Percentiles rank a stretch among this genome's conserved stretches.
These are phyloP conservation scores for Gambelia wislizenii DNA, from an alignment of 2,797 vertebrate genomes.

Conservation along the genomic window DNA sequence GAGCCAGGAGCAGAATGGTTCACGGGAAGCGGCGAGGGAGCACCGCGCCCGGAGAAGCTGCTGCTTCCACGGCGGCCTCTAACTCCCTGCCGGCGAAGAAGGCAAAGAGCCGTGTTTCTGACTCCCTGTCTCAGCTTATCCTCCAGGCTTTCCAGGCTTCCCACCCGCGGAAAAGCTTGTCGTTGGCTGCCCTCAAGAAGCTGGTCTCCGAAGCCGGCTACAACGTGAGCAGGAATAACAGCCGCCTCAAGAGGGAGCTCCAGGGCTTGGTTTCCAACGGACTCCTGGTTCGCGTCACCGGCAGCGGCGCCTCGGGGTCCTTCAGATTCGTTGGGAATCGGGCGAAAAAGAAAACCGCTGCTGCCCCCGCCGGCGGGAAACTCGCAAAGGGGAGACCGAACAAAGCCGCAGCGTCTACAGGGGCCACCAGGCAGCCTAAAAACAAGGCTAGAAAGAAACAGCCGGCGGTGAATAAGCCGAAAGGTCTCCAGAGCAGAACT, in stretches of 20 bases:
- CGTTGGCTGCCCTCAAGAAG: conserved; percentile 19
- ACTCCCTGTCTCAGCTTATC: neutral
- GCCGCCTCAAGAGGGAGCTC: conserved; percentile 22
- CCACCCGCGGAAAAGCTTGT: neutral
- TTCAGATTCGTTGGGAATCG: neutral
- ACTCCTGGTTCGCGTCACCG: neutral
- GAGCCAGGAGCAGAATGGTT: neutral
- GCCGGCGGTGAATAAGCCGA: neutral
- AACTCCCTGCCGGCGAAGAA: neutral
- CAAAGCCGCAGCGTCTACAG: neutral
- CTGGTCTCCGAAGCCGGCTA: neutral
- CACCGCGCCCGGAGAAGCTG: neutral
- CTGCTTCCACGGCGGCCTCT: neutral
- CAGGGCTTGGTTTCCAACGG: conserved; percentile 7
- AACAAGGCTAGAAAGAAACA: neutral
- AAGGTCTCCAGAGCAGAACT: neutral
- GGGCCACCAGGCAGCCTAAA: neutral
- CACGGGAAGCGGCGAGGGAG: neutral
- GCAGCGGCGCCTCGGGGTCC: conserved; percentile 14
- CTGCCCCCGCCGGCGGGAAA: neutral
- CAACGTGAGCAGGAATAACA: neutral
- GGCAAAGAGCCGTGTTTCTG: neutral
- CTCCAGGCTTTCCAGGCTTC: neutral
- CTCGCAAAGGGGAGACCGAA: neutral
- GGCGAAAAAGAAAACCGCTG: neutral